Evolutionary conservation across 2,797 vertebrate species (phyloP), one percentile per base, ranked within the genome.

Genomic region (Psittacula echo): DNA sequence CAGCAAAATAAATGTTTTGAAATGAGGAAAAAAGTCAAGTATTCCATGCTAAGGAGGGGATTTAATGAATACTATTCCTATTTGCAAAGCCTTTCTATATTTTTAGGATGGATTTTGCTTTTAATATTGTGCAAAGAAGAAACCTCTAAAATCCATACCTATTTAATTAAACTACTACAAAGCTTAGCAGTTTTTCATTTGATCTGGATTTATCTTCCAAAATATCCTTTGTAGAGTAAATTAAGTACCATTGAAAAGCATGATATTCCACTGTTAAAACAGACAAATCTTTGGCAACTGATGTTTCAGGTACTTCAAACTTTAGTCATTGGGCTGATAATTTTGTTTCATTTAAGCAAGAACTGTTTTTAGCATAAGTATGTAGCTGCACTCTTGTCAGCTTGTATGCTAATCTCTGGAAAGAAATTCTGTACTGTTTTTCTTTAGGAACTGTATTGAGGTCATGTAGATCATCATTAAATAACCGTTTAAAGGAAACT

Each of bases 381-480:
- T n/a, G 4, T 74, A 67, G 65, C 56, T 87, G 13, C 9, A 65
- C 7, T 84, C 16, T 10, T n/a, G n/a, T 81, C n/a, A 83, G 20
- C 30, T 89, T 78, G 17, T 62, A 18, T 73, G 62, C 47, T 78
- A 7, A 41, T 91, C 60, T 87, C 66, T 86, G 64, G 41, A 72
- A 93, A 86, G 76, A 75, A 54, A 51, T 50, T 91, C 29, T 90
- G 7, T 68, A 23, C 65, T 84, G 30, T 18, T 88, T 86, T 91
- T 90, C 45, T 29, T 90, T 41, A 88, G 41, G 23, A 90, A 41
- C 58, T 88, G 10, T 50, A 53, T 5, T 62, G 73, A 88, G 58
- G 47, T 88, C 42, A 24, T 73, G 77, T 90, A 64, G 60, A 41
- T 95, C 39, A 34, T 91, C 61, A 50, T 91, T 90, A 86, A 96